These are phyloP conservation scores for Salminus brasiliensis DNA, from an alignment of 2,113 vertebrate genomes.

Conservation along the genomic window DNA sequence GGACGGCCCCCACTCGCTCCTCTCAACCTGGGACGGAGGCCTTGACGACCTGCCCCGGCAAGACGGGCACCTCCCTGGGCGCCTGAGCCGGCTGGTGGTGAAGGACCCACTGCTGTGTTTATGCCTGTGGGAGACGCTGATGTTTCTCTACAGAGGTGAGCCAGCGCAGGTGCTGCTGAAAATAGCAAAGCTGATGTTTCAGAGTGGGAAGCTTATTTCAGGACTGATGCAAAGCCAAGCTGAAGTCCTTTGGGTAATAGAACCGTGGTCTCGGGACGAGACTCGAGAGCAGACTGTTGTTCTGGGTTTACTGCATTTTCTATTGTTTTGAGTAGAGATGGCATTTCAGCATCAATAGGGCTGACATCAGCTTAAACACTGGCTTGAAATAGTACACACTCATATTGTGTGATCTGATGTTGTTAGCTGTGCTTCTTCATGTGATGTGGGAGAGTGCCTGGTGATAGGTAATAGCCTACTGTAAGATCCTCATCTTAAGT, in stretches of 20 bases:
- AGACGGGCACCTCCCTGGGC: conserved; percentile 71
- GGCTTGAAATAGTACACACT: too few relatives aligned
- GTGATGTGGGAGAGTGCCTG: too few relatives aligned
- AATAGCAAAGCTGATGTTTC: not conserved
- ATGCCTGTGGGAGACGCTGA: conserved; percentile 89
- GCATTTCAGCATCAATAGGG: too few relatives aligned
- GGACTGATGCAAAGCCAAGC: not conserved
- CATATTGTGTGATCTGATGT: too few relatives aligned
- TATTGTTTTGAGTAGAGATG: not conserved
- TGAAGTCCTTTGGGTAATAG: not conserved
- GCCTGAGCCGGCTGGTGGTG: conserved; percentile 84
- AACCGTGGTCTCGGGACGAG: too few relatives aligned
- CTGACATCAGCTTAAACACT: too few relatives aligned
- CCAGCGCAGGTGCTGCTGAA: not conserved
- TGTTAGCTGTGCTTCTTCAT: too few relatives aligned
- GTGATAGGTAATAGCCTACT: too few relatives aligned
- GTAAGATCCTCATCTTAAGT: too few relatives aligned
- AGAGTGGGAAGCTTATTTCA: not conserved
- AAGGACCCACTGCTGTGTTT: conserved; percentile 87
- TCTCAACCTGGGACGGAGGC: conserved; percentile 75
- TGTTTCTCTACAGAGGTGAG: conserved; percentile 97
- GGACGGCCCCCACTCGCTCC: conserved; percentile 76
- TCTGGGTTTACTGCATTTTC: not conserved
- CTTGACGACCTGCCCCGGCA: conserved; percentile 61
- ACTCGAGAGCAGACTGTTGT: not conserved